Percentiles rank a stretch among this genome's conserved stretches.
Evolutionary conservation across 2,797 vertebrate species (phyloP).

Genomic region (Melanotaenia boesemani): DNA sequence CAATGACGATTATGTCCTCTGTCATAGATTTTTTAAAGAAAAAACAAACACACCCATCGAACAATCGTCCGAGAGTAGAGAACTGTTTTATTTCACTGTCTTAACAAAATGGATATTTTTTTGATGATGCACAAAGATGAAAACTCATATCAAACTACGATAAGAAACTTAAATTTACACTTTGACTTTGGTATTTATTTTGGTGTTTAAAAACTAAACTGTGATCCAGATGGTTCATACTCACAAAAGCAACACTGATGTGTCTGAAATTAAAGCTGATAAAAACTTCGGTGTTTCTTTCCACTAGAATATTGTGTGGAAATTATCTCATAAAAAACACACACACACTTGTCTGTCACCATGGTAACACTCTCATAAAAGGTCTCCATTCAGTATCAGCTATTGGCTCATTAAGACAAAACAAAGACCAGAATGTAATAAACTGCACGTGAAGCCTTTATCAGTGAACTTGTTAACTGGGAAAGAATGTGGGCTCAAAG

Average conservation of each 20-base stretch:
- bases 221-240: background rate
- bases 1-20: conserved; percentile 23
- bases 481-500: background rate
- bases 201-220: background rate
- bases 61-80: conserved; percentile 20
- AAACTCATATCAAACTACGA: background rate
- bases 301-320: background rate
- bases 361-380: conserved; percentile 20
- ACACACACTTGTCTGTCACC: conserved; percentile 9
- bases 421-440: conserved; percentile 57
- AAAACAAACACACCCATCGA: conserved; percentile 14
- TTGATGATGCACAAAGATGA: background rate
- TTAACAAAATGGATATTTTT: background rate
- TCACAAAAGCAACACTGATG: background rate
- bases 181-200: background rate
- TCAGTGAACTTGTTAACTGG: conserved; percentile 19
- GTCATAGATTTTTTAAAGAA: conserved; percentile 20
- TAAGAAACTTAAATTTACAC: background rate
- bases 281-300: background rate
- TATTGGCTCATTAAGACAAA: conserved; percentile 58
- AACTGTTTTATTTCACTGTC: background rate
- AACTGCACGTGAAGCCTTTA: conserved; percentile 12
- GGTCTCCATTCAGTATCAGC: conserved; percentile 34
- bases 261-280: conserved; percentile 1
- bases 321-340: conserved; percentile 16